A percentile compares a stretch with the other conserved stretches of the same genome.
Conservation (phyloP, 2,888 invertebrate genomes). For the Cephus pulcher region DNA sequence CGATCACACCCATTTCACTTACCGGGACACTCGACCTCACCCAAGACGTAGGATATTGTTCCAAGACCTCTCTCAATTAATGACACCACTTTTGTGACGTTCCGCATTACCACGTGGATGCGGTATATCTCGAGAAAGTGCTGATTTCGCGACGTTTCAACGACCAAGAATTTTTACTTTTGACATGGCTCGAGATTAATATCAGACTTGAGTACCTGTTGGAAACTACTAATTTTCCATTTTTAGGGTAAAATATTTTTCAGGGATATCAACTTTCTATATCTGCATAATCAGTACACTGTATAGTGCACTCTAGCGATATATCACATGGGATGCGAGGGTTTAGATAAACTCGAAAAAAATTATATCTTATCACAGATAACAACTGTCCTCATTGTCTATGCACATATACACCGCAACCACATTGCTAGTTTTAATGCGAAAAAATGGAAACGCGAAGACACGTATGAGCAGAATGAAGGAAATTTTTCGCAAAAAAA, state of each 20-base stretch:
- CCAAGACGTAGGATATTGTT: neutral
- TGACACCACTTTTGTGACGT: neutral
- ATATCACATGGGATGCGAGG: neutral
- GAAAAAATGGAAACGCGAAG: neutral
- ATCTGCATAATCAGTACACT: neutral
- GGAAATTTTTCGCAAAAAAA: neutral
- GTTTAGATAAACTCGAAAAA: neutral
- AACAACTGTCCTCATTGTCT: neutral
- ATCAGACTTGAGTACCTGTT: neutral
- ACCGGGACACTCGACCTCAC: neutral
- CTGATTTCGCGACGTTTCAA: neutral
- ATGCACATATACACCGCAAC: neutral
- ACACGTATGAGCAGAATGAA: neutral
- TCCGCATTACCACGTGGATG: neutral
- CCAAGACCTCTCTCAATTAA: neutral
- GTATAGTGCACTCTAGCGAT: neutral
- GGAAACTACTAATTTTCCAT: neutral
- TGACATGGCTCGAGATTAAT: neutral
- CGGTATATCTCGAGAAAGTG: neutral
- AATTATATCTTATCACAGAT: neutral
- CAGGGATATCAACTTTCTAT: neutral
- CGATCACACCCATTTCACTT: neutral
- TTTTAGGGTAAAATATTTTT: neutral
- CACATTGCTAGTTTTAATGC: neutral
- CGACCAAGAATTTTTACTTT: neutral